Conservation (phyloP, 2,888 invertebrate genomes). For the Mythimna albipuncta region DNA sequence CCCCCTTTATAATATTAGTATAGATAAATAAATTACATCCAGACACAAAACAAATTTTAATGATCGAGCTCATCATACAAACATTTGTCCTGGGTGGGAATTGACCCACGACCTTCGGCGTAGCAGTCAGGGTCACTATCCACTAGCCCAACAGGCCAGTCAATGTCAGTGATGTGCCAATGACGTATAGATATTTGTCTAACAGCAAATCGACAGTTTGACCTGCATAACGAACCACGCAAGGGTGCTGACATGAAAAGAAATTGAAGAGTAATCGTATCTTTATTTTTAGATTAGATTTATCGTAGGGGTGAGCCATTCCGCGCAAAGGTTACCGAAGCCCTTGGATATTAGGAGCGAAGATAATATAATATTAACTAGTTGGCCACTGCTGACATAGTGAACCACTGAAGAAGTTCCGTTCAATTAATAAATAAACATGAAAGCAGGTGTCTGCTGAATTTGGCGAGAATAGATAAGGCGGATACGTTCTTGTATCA, state of each 20-base stretch:
- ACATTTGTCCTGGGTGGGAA: too few relatives aligned
- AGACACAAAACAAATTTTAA: too few relatives aligned
- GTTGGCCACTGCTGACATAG: slow-evolving; percentile 4
- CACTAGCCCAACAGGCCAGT: too few relatives aligned
- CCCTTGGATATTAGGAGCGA: slow-evolving; percentile 2
- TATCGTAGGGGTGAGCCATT: slow-evolving; percentile 3
- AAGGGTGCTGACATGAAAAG: not conserved
- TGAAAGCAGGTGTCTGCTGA: not conserved
- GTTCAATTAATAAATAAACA: slow-evolving; percentile 17
- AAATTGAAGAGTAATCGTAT: too few relatives aligned
- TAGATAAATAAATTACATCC: too few relatives aligned
- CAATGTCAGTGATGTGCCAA: too few relatives aligned
- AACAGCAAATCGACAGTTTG: too few relatives aligned
- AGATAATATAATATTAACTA: slow-evolving; percentile 36
- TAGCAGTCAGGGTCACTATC: too few relatives aligned
- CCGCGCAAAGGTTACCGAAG: slow-evolving; percentile 6
- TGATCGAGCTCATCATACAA: too few relatives aligned
- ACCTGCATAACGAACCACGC: not conserved
- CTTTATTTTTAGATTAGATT: slow-evolving; percentile 15
- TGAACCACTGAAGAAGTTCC: slow-evolving; percentile 12
- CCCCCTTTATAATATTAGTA: too few relatives aligned
- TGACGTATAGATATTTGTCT: too few relatives aligned
- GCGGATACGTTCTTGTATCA: not conserved
- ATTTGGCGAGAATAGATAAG: not conserved
- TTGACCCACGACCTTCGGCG: too few relatives aligned